phyloP scores from a whole-genome alignment of 2,888 invertebrate genomes.

The Oscheius sp. region DNA sequence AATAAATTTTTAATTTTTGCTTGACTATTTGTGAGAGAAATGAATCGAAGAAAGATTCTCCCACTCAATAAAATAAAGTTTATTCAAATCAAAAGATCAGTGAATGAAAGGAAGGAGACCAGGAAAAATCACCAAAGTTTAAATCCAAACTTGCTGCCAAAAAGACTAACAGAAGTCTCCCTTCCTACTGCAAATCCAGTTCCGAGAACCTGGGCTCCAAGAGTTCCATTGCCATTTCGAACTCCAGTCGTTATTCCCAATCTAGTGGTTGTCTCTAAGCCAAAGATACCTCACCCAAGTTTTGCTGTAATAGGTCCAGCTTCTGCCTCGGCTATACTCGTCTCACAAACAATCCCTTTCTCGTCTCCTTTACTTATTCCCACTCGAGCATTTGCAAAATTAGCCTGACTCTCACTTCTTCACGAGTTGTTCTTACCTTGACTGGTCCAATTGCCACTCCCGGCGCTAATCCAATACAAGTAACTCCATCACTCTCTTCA shows the following conservation, averaged over 20 bases:
- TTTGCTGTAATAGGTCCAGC: background rate
- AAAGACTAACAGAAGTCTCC: conserved; percentile 2
- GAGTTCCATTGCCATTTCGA: background rate
- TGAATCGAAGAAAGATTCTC: no score
- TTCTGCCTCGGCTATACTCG: background rate
- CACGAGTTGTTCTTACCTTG: background rate
- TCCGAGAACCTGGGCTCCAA: conserved; percentile 10
- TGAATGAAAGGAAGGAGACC: no score
- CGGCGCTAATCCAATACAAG: background rate
- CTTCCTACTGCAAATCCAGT: background rate
- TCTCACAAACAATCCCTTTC: background rate
- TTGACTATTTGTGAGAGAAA: no score
- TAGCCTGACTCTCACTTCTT: background rate
- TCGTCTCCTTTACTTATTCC: conserved; percentile 1
- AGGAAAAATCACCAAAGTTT: no score
- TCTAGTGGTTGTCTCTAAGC: background rate
- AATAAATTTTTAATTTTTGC: no score
- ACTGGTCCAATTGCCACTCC: background rate
- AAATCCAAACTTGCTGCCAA: conserved; percentile 7
- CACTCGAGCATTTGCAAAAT: background rate
- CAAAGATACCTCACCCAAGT: background rate
- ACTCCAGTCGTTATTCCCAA: background rate
- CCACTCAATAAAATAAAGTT: no score
- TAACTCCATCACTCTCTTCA: background rate
- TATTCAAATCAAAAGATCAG: no score